A percentile compares a stretch with the other conserved stretches of the same genome.
Conservation (phyloP, 2,797 vertebrate genomes). For the Peromyscus melanophrys region DNA sequence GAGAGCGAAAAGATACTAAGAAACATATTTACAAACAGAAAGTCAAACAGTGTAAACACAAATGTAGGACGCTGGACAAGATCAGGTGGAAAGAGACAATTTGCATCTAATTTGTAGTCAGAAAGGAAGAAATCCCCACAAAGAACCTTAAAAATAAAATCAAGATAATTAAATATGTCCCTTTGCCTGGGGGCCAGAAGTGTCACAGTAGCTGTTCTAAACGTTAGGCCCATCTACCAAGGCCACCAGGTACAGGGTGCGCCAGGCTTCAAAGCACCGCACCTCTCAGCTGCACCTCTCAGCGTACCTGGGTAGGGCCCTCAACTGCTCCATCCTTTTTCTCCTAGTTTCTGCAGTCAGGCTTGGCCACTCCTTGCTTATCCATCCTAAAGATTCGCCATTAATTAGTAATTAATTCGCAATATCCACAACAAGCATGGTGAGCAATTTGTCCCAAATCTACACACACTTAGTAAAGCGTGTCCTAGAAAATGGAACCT, state of each 20-base stretch:
- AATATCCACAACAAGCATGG: not conserved
- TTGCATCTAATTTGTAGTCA: not conserved
- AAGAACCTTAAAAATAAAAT: not conserved
- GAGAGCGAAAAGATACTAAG: not conserved
- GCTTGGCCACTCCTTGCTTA: not conserved
- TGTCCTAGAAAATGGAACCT: not conserved
- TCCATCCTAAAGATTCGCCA: not conserved
- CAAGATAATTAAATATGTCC: not conserved
- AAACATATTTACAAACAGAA: not conserved
- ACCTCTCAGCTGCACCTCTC: no score
- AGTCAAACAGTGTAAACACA: conserved; percentile 20
- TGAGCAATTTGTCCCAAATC: not conserved
- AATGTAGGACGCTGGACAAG: conserved; percentile 6
- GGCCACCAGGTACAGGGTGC: not conserved
- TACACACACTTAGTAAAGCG: not conserved
- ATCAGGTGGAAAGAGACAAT: conserved; percentile 7
- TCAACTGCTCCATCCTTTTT: not conserved
- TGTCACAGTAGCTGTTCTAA: not conserved
- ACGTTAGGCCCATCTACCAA: not conserved
- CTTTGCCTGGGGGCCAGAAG: not conserved
- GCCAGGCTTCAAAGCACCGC: not conserved
- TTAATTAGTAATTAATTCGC: conserved; percentile 22
- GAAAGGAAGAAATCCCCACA: conserved; percentile 57
- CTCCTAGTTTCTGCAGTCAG: conserved; percentile 2
- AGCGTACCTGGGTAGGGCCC: not conserved